These are phyloP conservation scores for Cisticola juncidis DNA, from an alignment of 2,113 vertebrate genomes.

Conservation along the genomic window DNA sequence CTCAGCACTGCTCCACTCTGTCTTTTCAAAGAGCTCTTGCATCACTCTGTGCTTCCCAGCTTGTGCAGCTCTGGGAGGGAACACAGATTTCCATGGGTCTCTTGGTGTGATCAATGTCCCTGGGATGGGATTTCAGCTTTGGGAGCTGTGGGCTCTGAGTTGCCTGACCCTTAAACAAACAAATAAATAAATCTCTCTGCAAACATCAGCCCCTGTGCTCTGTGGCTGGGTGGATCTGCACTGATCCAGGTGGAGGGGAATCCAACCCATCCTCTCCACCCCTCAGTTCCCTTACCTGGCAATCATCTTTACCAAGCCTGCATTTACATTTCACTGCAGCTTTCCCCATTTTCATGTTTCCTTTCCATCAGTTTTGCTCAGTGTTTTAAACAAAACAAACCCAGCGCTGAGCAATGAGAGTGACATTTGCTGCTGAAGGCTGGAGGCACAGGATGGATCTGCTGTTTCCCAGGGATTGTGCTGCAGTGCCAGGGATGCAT, in stretches of 20 bases:
- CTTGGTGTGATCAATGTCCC: too few relatives aligned
- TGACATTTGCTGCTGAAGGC: not conserved
- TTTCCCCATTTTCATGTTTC: not conserved
- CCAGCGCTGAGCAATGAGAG: not conserved
- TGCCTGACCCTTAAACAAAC: not conserved
- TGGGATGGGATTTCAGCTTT: not conserved
- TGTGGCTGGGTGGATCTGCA: not conserved
- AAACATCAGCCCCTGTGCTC: not conserved
- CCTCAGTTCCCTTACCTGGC: not conserved
- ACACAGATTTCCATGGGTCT: not conserved
- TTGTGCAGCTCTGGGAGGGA: not conserved
- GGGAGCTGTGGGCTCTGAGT: not conserved
- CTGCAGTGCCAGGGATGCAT: not conserved
- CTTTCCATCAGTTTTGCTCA: not conserved
- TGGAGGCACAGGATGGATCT: not conserved
- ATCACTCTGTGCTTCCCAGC: not conserved
- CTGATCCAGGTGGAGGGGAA: not conserved
- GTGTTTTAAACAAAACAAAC: not conserved
- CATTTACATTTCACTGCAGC: not conserved
- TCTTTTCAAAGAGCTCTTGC: not conserved
- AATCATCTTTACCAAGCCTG: not conserved
- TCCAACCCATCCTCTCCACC: not conserved
- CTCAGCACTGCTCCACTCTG: not conserved
- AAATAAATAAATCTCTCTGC: not conserved
- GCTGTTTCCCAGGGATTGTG: not conserved